Percentiles rank a stretch among this genome's conserved stretches.
Evolutionary conservation across 2,888 invertebrate genomes (phyloP).

Genomic region (Hedychridium roseum): DNA sequence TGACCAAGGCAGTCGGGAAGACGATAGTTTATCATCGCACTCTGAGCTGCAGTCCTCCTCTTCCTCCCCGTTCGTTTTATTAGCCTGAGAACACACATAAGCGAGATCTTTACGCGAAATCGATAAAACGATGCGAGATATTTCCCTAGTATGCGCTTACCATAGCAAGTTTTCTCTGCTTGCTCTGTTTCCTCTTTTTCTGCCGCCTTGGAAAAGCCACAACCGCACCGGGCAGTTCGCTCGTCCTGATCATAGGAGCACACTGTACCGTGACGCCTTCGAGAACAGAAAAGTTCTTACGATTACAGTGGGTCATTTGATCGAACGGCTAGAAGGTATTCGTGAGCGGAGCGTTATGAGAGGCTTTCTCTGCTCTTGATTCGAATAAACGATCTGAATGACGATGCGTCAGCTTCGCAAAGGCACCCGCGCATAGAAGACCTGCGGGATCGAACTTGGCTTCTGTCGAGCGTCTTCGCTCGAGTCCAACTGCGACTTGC

Average conservation of each 20-base stretch:
- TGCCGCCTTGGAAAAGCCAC: slow-evolving; percentile 50
- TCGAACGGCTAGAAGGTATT: too few species aligned
- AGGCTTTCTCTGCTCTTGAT: background rate
- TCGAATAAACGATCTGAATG: slow-evolving; percentile 6
- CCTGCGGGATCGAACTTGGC: too few species aligned
- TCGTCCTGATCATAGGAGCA: slow-evolving; percentile 56
- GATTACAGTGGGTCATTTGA: too few species aligned
- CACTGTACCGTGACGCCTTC: slow-evolving; percentile 61
- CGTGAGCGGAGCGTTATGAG: too few species aligned
- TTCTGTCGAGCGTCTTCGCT: too few species aligned
- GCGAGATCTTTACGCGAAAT: background rate
- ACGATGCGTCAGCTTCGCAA: too few species aligned
- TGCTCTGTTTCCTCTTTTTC: slow-evolving; percentile 60
- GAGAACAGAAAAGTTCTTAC: slow-evolving; percentile 11
- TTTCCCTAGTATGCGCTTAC: slow-evolving; percentile 37
- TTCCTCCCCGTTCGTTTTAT: slow-evolving; percentile 49
- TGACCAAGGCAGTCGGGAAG: slow-evolving; percentile 46
- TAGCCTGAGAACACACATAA: slow-evolving; percentile 36
- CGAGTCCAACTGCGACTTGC: too few species aligned
- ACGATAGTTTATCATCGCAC: slow-evolving; percentile 44
- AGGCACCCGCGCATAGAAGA: too few species aligned
- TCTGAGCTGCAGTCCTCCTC: slow-evolving; percentile 58
- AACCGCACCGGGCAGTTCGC: slow-evolving; percentile 39
- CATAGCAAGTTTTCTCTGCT: slow-evolving; percentile 52
- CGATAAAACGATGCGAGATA: slow-evolving; percentile 3